A percentile compares a stretch with the other conserved stretches of the same genome.
Evolutionary conservation across 2,113 vertebrate genomes (phyloP).

Genomic region (Gymnobelideus leadbeateri): DNA sequence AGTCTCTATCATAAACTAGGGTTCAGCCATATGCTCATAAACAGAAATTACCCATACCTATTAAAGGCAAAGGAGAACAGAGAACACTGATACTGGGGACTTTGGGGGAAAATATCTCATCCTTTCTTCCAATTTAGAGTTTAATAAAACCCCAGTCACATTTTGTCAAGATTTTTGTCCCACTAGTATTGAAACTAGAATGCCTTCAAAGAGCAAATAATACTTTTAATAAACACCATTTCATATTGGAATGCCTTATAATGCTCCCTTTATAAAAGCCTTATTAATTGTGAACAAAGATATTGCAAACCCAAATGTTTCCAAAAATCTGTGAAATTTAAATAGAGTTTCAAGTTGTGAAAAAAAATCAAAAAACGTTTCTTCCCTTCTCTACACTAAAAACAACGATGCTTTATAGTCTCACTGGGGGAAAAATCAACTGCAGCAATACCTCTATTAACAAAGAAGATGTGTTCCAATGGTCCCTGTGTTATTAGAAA

Average conservation of each 20-base stretch:
- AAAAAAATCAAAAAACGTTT: not conserved
- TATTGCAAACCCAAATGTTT: constrained; percentile 56
- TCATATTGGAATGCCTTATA: constrained; percentile 52
- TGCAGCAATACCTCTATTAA: not conserved
- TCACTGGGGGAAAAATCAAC: constrained; percentile 6
- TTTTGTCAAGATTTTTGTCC: constrained; percentile 28
- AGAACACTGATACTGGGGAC: not conserved
- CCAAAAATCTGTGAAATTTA: constrained; percentile 50
- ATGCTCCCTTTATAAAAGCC: constrained; percentile 19
- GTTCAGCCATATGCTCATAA: not conserved
- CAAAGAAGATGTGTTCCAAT: constrained; percentile 29
- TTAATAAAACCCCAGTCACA: constrained; percentile 39
- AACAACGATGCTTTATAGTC: constrained; percentile 35
- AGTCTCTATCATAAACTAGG: not conserved
- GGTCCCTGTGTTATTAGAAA: constrained; percentile 39
- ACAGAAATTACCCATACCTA: not conserved
- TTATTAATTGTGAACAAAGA: constrained; percentile 61
- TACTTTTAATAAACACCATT: constrained; percentile 55
- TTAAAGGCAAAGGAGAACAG: not conserved
- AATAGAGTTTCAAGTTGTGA: constrained; percentile 53
- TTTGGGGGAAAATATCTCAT: not conserved
- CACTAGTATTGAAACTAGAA: constrained; percentile 34
- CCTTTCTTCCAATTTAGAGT: constrained; percentile 27
- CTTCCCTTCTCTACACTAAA: constrained; percentile 63
- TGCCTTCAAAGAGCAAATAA: constrained; percentile 55